Conservation (phyloP, 2,113 vertebrate species). For the Hemiprocne comata region DNA sequence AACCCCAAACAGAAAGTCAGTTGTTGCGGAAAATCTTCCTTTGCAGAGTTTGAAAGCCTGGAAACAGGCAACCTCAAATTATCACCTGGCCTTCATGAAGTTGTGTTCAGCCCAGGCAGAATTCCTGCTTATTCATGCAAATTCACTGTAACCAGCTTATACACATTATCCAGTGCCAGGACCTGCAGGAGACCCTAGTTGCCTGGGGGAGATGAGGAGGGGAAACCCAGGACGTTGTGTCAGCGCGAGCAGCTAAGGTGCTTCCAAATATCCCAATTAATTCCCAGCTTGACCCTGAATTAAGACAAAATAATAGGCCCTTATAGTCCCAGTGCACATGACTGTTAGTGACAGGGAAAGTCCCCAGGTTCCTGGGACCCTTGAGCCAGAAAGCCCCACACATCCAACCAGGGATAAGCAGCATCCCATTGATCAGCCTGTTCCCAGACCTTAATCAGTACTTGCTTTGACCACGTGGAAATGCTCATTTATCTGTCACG, state of each 20-base stretch:
- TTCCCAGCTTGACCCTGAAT: background rate
- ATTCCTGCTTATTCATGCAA: conserved; percentile 5
- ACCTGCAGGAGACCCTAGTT: background rate
- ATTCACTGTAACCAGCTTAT: conserved; percentile 15
- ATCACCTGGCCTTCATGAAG: background rate
- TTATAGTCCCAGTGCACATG: background rate
- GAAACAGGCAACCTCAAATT: background rate
- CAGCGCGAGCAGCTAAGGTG: background rate
- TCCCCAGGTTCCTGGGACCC: background rate
- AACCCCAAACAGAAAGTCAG: background rate
- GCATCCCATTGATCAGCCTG: background rate
- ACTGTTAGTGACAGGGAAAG: background rate
- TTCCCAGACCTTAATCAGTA: background rate
- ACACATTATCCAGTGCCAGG: background rate
- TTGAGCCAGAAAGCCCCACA: background rate
- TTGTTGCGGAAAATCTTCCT: background rate
- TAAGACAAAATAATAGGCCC: background rate
- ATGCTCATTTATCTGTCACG: background rate
- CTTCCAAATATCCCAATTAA: conserved; percentile 23
- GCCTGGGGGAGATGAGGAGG: background rate
- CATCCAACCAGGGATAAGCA: background rate
- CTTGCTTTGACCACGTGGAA: background rate
- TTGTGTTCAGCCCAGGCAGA: background rate
- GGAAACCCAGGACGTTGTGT: background rate
- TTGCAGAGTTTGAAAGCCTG: background rate